Evolutionary conservation across 2,888 invertebrate genomes (phyloP), one percentile per base, ranked within the genome.

Genomic region (Cheilosia urbana): DNA sequence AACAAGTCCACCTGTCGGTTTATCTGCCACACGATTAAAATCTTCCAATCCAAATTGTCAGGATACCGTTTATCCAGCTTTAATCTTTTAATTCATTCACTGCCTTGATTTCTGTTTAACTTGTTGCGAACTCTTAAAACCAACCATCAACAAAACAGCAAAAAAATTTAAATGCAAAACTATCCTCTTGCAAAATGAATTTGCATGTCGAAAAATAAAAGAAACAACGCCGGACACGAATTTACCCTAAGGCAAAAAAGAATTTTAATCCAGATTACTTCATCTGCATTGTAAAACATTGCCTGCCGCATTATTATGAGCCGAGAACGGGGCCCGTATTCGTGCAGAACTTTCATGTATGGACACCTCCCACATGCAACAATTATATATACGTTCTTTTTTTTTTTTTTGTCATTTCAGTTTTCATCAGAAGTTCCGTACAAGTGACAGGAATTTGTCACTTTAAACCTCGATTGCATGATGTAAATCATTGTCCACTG

Each of bases 231-330:
- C 37, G 40, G 21, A 34, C 62, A 83, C 47, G 60, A 68, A 82
- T 55, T 24, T 27, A 51, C 30, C 49, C 19, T 60, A 42, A 37
- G 55, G 19, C 40, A 37, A 37, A 37, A 57, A 27, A 34, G 24
- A 78, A 73, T 62, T 17, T 19, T 72, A 66, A 83, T 83, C 75
- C 84, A 76, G 79, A 75, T 79, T 79, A 79, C 65, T 65, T 84
- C 84, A 84, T 84, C 84, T 84, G 84, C 84, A 84, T 79, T 84
- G 84, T 79, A 76, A 79, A 84, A 60, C 75, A 58, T 58, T 42
- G 65, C 75, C 71, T 69, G 69, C 13, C 65, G 69, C 62, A 62
- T 77, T 72, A 72, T 60, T 71, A 82, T 66, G 77, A 71, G 30
- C 55, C 45, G 60, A 58, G 51, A 24, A 65, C 45, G 42, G 17